phyloP scores from a whole-genome alignment of 2,888 invertebrate genomes.

The Leucozona laternaria region DNA sequence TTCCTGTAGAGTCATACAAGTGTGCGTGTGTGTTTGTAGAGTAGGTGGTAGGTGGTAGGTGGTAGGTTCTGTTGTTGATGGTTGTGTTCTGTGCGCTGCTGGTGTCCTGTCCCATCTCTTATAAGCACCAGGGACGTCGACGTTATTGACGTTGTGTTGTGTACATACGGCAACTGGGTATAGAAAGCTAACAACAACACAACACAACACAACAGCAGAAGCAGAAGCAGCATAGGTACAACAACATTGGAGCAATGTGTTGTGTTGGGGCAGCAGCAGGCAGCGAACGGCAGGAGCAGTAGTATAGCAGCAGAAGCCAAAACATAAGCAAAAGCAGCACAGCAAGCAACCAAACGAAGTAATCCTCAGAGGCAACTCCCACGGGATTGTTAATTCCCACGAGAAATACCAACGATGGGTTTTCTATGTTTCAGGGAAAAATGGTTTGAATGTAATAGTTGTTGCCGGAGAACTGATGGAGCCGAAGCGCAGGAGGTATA shows the following conservation, averaged over 20 bases:
- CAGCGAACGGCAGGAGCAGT: neutral
- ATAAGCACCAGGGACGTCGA: slow-evolving; percentile 64
- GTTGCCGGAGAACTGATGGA: slow-evolving; percentile 42
- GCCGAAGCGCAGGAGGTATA: slow-evolving; percentile 38
- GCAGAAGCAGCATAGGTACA: slow-evolving; percentile 38
- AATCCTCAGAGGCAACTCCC: slow-evolving; percentile 80
- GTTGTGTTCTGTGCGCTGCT: slow-evolving; percentile 7
- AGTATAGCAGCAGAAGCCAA: neutral
- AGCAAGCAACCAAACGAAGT: slow-evolving; percentile 77
- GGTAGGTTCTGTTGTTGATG: slow-evolving; percentile 39
- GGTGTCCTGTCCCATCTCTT: slow-evolving; percentile 68
- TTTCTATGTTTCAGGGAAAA: slow-evolving; percentile 82
- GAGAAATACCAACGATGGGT: slow-evolving; percentile 84
- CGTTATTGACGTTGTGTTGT: slow-evolving; percentile 74
- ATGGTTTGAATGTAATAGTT: slow-evolving; percentile 75
- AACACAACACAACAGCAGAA: slow-evolving; percentile 23
- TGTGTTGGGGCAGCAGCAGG: slow-evolving; percentile 67
- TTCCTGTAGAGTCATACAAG: slow-evolving; percentile 51
- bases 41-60: slow-evolving; percentile 47
- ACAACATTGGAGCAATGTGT: slow-evolving; percentile 76
- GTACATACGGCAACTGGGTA: slow-evolving; percentile 79
- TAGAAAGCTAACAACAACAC: slow-evolving; percentile 78
- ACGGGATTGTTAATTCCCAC: slow-evolving; percentile 83
- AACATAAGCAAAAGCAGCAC: slow-evolving; percentile 47
- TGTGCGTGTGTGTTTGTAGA: neutral